Conservation (phyloP, 2,888 invertebrate genomes). For the Tetramorium bicarinatum region DNA sequence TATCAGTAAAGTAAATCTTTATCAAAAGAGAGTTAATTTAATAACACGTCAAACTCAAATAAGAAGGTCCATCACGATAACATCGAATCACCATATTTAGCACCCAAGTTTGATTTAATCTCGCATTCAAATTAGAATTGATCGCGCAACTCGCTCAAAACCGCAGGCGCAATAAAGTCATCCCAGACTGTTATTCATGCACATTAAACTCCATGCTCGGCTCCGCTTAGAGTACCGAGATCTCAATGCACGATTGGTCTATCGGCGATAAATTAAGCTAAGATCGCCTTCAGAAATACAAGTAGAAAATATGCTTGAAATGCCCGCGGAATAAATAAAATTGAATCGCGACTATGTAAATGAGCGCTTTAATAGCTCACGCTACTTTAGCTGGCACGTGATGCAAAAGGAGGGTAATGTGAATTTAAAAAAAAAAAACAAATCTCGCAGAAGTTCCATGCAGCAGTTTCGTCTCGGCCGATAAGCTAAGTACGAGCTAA, state of each 20-base stretch:
- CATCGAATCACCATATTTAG: constrained; percentile 48
- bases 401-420: background rate
- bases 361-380: constrained; percentile 7
- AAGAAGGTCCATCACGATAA: constrained; percentile 23
- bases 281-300: constrained; percentile 12
- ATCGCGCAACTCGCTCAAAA: constrained; percentile 33
- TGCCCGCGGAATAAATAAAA: constrained; percentile 13
- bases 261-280: constrained; percentile 21
- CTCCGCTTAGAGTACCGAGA: constrained; percentile 23
- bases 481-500: constrained; percentile 51
- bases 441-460: constrained; percentile 23
- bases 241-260: constrained; percentile 21
- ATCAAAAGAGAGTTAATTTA: constrained; percentile 49
- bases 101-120: constrained; percentile 45
- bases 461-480: constrained; percentile 6
- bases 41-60: constrained; percentile 45
- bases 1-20: constrained; percentile 45
- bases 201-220: constrained; percentile 36
- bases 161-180: constrained; percentile 24
- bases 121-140: constrained; percentile 47
- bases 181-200: constrained; percentile 27
- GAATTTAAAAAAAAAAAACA: background rate
- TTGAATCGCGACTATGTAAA: constrained; percentile 26
- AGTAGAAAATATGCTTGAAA: constrained; percentile 5
- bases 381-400: background rate